Conservation (phyloP, 2,888 invertebrate species). For the Didymodactylos carnosus region DNA sequence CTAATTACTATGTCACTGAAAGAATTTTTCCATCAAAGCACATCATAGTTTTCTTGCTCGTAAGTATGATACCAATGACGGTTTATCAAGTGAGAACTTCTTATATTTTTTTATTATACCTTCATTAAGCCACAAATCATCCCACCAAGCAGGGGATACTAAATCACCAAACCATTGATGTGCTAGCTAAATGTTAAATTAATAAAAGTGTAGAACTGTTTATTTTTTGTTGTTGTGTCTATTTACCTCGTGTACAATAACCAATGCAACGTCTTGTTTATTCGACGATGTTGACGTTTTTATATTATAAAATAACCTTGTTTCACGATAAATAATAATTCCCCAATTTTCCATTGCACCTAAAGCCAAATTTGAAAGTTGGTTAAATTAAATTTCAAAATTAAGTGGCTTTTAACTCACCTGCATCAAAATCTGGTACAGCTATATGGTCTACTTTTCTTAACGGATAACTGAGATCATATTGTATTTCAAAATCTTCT, state of each 20-base stretch:
- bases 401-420: conserved; percentile 21
- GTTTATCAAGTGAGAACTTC: too few species aligned
- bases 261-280: conserved; percentile 65
- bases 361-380: conserved; percentile 1
- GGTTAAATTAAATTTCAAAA: neutral
- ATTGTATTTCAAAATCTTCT: conserved; percentile 81
- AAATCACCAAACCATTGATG: conserved; percentile 97
- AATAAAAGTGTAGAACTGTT: neutral
- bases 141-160: conserved; percentile 97
- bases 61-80: too few species aligned
- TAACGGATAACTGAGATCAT: conserved; percentile 75
- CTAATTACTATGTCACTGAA: too few species aligned
- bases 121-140: conserved; percentile 72
- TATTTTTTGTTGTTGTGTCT: neutral
- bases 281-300: conserved; percentile 52
- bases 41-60: too few species aligned
- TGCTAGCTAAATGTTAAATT: conserved; percentile 41
- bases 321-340: conserved; percentile 73
- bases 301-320: conserved; percentile 68
- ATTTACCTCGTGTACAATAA: conserved; percentile 51
- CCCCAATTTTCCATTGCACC: conserved; percentile 99
- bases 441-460: conserved; percentile 91
- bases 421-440: conserved; percentile 77
- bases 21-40: too few species aligned
- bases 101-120: too few species aligned